These are phyloP conservation scores for Leptinotarsa texana DNA, from an alignment of 1,140 invertebrate species.

Conservation along the genomic window DNA sequence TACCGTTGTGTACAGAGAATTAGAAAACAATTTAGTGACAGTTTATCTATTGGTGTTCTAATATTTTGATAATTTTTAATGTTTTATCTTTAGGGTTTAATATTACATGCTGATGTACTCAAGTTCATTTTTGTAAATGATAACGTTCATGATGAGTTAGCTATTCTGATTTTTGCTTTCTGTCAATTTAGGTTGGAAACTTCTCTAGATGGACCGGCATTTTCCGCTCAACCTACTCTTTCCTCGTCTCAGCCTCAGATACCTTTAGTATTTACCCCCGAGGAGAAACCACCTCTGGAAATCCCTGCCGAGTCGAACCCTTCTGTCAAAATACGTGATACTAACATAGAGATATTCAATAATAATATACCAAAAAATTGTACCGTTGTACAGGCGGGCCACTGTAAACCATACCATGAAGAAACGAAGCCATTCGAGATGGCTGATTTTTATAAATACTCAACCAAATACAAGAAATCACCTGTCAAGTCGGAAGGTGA, in stretches of 20 bases:
- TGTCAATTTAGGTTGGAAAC: constrained; percentile 56
- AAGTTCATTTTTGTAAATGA: too few relatives aligned
- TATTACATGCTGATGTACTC: too few relatives aligned
- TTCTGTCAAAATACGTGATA: constrained; percentile 48
- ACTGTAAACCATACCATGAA: constrained; percentile 73
- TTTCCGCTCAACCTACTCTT: constrained; percentile 38
- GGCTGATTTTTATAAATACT: constrained; percentile 97
- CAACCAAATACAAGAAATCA: constrained; percentile 72
- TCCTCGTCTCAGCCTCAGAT: constrained; percentile 51
- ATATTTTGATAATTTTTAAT: too few relatives aligned
- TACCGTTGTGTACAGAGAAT: too few relatives aligned
- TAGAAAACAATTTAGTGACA: too few relatives aligned
- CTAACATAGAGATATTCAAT: constrained; percentile 54
- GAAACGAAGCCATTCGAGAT: constrained; percentile 95
- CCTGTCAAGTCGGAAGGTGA: constrained; percentile 38
- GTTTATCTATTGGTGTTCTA: too few relatives aligned
- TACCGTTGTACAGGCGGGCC: constrained; percentile 82
- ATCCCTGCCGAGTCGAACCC: constrained; percentile 50
- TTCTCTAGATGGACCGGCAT: constrained; percentile 58
- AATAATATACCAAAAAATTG: constrained; percentile 74
- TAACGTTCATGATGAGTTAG: too few relatives aligned
- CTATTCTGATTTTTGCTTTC: too few relatives aligned
- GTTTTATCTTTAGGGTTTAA: too few relatives aligned
- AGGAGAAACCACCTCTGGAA: constrained; percentile 50
- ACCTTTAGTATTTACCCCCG: constrained; percentile 45